These are phyloP conservation scores for Vespertilio murinus DNA, from an alignment of 2,797 vertebrate species.

Conservation along the genomic window DNA sequence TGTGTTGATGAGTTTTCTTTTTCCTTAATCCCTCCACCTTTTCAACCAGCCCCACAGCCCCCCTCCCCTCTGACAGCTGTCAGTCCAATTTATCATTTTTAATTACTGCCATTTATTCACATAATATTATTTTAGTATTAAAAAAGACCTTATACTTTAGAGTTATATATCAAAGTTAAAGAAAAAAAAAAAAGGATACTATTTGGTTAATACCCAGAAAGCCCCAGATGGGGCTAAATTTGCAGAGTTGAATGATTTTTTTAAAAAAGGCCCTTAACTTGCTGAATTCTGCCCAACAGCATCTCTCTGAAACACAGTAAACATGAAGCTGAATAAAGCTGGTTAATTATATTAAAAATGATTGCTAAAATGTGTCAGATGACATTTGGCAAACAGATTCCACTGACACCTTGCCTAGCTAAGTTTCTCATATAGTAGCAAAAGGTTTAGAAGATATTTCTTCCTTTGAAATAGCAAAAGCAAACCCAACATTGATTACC, in stretches of 20 bases:
- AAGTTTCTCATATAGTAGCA: not conserved
- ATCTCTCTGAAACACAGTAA: not conserved
- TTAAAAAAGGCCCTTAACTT: not conserved
- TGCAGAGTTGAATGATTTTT: not conserved
- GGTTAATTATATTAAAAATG: not conserved
- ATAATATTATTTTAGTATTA: not conserved
- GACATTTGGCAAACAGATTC: not conserved
- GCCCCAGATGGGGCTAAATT: not conserved
- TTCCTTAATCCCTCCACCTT: not conserved
- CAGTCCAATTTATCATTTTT: not conserved
- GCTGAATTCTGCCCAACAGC: not conserved
- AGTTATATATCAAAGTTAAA: not conserved
- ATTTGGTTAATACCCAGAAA: not conserved
- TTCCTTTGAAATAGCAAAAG: constrained; percentile 1
- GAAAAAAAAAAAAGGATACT: not conserved
- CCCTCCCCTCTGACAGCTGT: not conserved
- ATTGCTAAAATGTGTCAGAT: not conserved
- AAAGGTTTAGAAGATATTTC: not conserved
- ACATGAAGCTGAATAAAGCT: not conserved
- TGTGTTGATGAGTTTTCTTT: not conserved
- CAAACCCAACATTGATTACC: not conserved
- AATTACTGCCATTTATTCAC: not conserved
- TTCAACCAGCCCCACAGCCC: not conserved
- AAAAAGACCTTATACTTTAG: not conserved
- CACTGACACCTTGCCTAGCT: not conserved